phyloP scores from a whole-genome alignment of 1,140 invertebrate species.

The Phenacoccus solenopsis region DNA sequence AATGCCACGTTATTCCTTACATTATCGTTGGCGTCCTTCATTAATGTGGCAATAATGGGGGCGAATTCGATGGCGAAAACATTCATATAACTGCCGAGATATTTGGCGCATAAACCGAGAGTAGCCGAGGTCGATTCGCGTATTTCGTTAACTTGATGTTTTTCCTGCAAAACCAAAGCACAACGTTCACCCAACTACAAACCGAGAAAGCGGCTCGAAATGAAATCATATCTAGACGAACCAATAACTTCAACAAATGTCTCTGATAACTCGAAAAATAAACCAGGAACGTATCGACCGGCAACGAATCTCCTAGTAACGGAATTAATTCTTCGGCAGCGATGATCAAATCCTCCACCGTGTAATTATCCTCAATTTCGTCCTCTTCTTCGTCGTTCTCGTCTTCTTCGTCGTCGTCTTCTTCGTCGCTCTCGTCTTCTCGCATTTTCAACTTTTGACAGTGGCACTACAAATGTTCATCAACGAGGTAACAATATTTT shows the following conservation, averaged over 20 bases:
- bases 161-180: not conserved
- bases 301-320: not conserved
- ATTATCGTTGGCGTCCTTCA: not conserved
- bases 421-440: conserved; percentile 1
- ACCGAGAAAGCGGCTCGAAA: too few species aligned
- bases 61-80: not conserved
- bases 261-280: not conserved
- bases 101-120: not conserved
- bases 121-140: conserved; percentile 1
- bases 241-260: not conserved
- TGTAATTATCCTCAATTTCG: not conserved
- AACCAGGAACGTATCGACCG: not conserved
- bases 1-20: not conserved
- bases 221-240: too few species aligned
- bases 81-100: not conserved
- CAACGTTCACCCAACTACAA: too few species aligned
- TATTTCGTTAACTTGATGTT: not conserved
- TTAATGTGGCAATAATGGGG: not conserved
- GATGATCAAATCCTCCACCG: not conserved
- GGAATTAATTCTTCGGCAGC: not conserved
- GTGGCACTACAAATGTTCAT: not conserved
- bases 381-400: not conserved
- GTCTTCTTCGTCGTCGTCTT: not conserved
- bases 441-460: not conserved
- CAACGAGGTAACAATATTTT: too few species aligned